Base-by-base conservation (phyloP, 1,140 invertebrate species). In the Aphelinus certus region DNA sequence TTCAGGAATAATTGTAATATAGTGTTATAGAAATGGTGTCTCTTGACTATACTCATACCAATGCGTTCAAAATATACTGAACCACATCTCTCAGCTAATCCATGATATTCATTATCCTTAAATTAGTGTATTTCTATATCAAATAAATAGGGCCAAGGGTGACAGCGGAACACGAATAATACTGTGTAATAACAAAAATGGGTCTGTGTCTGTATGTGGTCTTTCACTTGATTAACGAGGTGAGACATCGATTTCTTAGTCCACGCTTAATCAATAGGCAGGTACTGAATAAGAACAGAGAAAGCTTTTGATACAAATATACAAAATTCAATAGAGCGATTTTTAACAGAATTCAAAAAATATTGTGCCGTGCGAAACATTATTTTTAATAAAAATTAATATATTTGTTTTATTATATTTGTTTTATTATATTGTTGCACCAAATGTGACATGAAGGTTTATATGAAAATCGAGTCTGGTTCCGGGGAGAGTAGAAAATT, bases 401-500 rank as follows among this genome's bases (percentile, higher is more conserved):
- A 26, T 26, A 26, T 26, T 26, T 26, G 26, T 26, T 26, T 26
- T 26, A 26, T 26, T 26, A 26, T 26, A 26, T 26, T 26, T 26
- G 26, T 26, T 26, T 26, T 26, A 26, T 26, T 26, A 26, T 26
- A 26, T 26, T 26, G 66, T 46, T 83, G 81, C 57, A 72, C 53
- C 2, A 81, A 78, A 47, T 80, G 79, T 53, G 64, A 45, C n/a
- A 72, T 77, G 49, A 26, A 46, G 79, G 73, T 6, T n/a, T 9
- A 3, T 26, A 58, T 49, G 53, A 47, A 42, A 3, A 60, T 68
- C 43, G 9, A 53, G 42, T 71, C 56, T 42, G 74, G 47, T 66
- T 79, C 77, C 57, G 66, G 42, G 62, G 53, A 0, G 76, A 3
- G 42, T 61, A 58, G 46, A 43, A 43, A 56, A 3, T 58, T 69